phyloP scores from a whole-genome alignment of 1,140 invertebrate genomes.

The Ostrea edulis region DNA sequence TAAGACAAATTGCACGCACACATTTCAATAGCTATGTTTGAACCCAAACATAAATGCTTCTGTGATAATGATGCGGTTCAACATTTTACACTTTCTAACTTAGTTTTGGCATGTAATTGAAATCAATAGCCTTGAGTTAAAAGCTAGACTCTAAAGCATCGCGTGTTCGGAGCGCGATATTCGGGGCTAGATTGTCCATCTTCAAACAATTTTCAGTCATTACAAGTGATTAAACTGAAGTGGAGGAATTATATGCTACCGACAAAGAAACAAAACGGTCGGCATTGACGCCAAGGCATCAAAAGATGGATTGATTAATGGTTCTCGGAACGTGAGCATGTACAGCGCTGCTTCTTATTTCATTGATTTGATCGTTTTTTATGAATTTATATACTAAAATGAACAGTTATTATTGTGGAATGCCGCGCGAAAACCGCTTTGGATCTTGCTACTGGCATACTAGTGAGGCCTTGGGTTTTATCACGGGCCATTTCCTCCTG shows the following conservation, averaged over 20 bases:
- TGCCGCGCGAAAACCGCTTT: too few relatives aligned
- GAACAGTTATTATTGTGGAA: not conserved
- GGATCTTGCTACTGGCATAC: too few relatives aligned
- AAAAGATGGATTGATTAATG: not conserved
- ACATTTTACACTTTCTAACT: not conserved
- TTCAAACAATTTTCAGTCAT: slow-evolving; percentile 34
- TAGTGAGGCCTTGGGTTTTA: too few relatives aligned
- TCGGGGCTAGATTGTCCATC: not conserved
- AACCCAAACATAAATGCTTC: not conserved
- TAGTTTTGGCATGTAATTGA: not conserved
- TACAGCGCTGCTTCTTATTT: not conserved
- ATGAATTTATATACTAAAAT: not conserved
- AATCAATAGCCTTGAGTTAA: not conserved
- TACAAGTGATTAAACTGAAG: slow-evolving; percentile 3
- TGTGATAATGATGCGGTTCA: not conserved
- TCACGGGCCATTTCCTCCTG: too few relatives aligned
- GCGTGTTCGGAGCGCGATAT: not conserved
- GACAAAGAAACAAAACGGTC: not conserved
- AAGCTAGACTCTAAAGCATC: not conserved
- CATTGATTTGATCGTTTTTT: not conserved
- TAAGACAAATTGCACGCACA: too few relatives aligned
- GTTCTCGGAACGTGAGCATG: not conserved
- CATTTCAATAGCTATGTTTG: not conserved
- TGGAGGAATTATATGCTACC: not conserved
- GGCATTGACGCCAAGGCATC: not conserved